Evolutionary conservation across 1,140 invertebrate species (phyloP).

Genomic region (Amphibalanus amphitrite): DNA sequence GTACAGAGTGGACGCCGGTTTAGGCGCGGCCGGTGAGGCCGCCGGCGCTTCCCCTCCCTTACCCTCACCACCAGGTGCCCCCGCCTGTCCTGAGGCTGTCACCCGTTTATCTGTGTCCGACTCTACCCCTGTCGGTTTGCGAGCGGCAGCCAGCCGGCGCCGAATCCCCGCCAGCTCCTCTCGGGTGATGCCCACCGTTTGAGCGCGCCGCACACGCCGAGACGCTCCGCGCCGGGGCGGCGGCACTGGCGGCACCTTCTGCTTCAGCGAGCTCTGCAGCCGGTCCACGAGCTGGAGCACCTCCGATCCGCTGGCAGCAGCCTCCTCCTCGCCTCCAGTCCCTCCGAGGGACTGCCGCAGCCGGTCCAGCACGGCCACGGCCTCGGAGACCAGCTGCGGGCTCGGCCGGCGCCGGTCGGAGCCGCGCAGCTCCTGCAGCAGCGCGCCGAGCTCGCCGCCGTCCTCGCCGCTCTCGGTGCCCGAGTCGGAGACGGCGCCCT

Average conservation of each 20-base stretch:
- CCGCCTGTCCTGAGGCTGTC: too few relatives aligned
- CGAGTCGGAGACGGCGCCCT: not conserved
- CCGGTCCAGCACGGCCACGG: not conserved
- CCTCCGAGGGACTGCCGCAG: not conserved
- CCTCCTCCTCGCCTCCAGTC: too few relatives aligned
- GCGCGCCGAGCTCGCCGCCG: not conserved
- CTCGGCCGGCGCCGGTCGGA: not conserved
- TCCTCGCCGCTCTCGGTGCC: not conserved
- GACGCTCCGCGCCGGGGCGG: too few relatives aligned
- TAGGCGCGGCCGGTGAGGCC: too few relatives aligned
- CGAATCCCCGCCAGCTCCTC: not conserved
- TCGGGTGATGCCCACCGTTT: not conserved
- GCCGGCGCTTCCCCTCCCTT: too few relatives aligned
- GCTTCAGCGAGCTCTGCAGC: not conserved
- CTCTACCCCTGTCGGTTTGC: too few relatives aligned
- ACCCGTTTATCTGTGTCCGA: not conserved
- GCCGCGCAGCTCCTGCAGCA: not conserved
- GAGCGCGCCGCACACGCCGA: too few relatives aligned
- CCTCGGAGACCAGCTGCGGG: not conserved
- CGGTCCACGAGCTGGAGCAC: not conserved
- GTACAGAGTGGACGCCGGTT: not conserved
- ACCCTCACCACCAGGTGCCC: not conserved
- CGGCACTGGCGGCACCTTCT: not conserved
- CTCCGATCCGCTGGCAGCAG: not conserved
- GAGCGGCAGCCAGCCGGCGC: not conserved